phyloP scores from a whole-genome alignment of 2,888 invertebrate species.

The Bruchidius siliquastri region DNA sequence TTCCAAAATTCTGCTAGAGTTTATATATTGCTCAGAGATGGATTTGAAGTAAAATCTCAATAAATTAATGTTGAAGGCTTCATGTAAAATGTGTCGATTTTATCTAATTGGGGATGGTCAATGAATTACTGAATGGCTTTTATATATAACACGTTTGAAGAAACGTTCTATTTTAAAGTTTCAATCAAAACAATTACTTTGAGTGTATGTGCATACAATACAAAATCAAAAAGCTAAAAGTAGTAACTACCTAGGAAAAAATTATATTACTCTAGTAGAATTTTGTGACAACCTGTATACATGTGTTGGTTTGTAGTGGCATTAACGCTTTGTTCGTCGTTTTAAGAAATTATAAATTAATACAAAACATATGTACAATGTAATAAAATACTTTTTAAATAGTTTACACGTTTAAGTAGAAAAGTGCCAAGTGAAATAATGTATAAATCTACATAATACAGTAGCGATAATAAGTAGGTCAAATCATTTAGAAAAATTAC shows the following conservation, averaged over 20 bases:
- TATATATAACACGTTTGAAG: too few relatives aligned
- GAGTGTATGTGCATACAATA: too few relatives aligned
- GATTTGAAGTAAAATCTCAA: too few relatives aligned
- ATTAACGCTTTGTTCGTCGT: slow-evolving; percentile 23
- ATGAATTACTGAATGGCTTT: too few relatives aligned
- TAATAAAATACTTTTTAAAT: slow-evolving; percentile 23
- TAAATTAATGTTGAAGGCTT: too few relatives aligned
- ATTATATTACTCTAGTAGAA: neutral
- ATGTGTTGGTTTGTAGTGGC: neutral
- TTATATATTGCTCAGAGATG: neutral
- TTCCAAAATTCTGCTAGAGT: neutral
- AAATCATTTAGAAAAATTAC: slow-evolving; percentile 1
- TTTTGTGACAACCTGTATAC: neutral
- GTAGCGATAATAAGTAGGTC: slow-evolving; percentile 13
- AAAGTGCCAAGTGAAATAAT: slow-evolving; percentile 36
- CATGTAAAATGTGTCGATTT: too few relatives aligned
- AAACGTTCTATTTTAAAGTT: too few relatives aligned
- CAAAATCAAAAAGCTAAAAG: too few relatives aligned
- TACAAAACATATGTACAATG: slow-evolving; percentile 34
- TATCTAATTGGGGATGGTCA: too few relatives aligned
- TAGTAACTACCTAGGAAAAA: too few relatives aligned
- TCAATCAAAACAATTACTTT: too few relatives aligned
- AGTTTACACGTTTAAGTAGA: slow-evolving; percentile 32
- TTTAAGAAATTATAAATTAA: slow-evolving; percentile 14
- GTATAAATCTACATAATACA: slow-evolving; percentile 27